phyloP scores from a whole-genome alignment of 2,888 invertebrate genomes.

The Aspidiotus rigidus region DNA sequence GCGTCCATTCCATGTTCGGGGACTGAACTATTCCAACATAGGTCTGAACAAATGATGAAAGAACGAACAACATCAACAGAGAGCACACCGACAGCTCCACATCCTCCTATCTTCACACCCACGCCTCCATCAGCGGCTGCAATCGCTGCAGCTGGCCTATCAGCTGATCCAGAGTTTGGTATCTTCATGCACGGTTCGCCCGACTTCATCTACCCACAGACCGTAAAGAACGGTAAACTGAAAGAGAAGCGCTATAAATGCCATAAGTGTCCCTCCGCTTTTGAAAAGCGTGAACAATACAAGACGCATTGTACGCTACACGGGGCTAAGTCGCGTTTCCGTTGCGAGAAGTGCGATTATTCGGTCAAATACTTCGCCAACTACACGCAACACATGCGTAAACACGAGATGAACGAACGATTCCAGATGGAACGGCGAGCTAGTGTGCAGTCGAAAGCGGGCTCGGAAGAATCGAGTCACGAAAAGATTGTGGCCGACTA shows the following conservation, averaged over 20 bases:
- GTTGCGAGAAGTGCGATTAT: slow-evolving; percentile 76
- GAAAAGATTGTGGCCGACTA: background rate
- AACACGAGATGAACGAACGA: slow-evolving; percentile 50
- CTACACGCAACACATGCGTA: slow-evolving; percentile 69
- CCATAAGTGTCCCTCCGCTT: slow-evolving; percentile 77
- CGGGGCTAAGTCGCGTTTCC: slow-evolving; percentile 72
- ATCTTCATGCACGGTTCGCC: slow-evolving; percentile 64
- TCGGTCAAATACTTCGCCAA: slow-evolving; percentile 79
- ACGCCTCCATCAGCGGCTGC: background rate
- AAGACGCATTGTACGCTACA: slow-evolving; percentile 72
- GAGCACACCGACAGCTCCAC: background rate
- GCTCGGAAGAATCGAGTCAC: background rate
- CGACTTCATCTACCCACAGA: slow-evolving; percentile 65
- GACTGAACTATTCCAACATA: slow-evolving; percentile 56
- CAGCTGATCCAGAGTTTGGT: slow-evolving; percentile 57
- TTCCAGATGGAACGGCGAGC: slow-evolving; percentile 18
- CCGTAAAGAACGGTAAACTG: slow-evolving; percentile 61
- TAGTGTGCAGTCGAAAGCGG: slow-evolving; percentile 11
- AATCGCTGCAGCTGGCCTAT: slow-evolving; percentile 35
- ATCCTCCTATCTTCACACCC: background rate
- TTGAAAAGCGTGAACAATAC: slow-evolving; percentile 75
- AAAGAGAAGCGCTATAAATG: slow-evolving; percentile 73
- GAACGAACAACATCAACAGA: slow-evolving; percentile 7
- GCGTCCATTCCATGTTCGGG: slow-evolving; percentile 50
- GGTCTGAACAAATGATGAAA: slow-evolving; percentile 38